Base-by-base conservation (phyloP, 2,888 invertebrate species). In the Fabriciana adippe region DNA sequence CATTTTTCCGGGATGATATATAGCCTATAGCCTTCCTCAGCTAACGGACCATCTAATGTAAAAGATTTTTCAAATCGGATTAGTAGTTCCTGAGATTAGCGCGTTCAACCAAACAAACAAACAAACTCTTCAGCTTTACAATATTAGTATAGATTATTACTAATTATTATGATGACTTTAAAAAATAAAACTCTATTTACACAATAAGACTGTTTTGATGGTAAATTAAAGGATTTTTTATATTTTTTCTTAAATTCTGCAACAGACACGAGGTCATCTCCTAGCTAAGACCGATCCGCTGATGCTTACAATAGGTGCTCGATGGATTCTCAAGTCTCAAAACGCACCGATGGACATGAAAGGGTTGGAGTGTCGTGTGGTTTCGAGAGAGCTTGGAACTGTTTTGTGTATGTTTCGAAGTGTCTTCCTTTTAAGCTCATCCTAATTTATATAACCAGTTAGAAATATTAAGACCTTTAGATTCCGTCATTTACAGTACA, bases 221-320 rank as follows among this genome's bases (percentile, higher is more conserved):
- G 2, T 11, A 21, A 53, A 53, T 53, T 53, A 35, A 35, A 35
- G n/a, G 11, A 21, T 15, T 21, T n/a, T 47, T 21, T 1, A 51
- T n/a, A 14, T 50, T 13, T 8, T n/a, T 41, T 15, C 18, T 13
- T 51, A 6, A 35, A 59, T 6, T 55, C 53, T 5, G 16, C 50
- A n/a, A 51, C 94, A 98, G 97, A 93, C 95, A 74, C 95, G 97
- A 74, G 97, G 97, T 68, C 97, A 97, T 87, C 94, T 97, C 79
- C 94, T 96, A 76, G 96, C 97, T 55, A 95, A 96, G 82, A 93
- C 96, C 74, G 98, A 98, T 88, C 98, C 98, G 5, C 91, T 98
- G 73, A 94, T 94, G 75, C 94, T 98, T 76, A 83, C 88, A 6
- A 53, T 88, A 16, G 85, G 84, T 0, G 89, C 86, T 21, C 68